Percentiles rank a stretch among this genome's conserved stretches.
phyloP scores from a whole-genome alignment of 2,888 invertebrate species.

The Magallana nippona region DNA sequence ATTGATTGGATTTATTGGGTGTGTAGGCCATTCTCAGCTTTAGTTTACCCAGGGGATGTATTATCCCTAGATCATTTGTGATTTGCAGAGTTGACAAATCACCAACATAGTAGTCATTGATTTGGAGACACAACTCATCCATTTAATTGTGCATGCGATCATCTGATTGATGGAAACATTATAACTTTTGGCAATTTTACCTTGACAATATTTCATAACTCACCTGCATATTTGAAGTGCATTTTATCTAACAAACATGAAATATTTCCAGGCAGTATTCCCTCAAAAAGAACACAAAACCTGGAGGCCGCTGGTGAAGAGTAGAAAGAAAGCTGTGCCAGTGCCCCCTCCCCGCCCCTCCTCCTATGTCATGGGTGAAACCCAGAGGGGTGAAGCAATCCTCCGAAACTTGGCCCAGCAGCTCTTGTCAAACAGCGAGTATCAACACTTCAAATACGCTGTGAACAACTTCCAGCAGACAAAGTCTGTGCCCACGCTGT shows the following conservation, averaged over 20 bases:
- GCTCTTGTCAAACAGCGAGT: slow-evolving; percentile 65
- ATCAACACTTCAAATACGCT: slow-evolving; percentile 64
- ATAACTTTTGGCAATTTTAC: background rate
- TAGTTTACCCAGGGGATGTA: slow-evolving; percentile 5
- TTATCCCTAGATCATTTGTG: background rate
- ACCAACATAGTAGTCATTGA: slow-evolving; percentile 3
- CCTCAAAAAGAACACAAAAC: slow-evolving; percentile 59
- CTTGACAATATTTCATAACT: background rate
- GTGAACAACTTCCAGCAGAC: slow-evolving; percentile 69
- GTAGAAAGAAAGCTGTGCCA: slow-evolving; percentile 34
- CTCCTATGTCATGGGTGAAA: slow-evolving; percentile 52
- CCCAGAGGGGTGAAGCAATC: slow-evolving; percentile 60
- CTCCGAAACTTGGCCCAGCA: slow-evolving; percentile 68
- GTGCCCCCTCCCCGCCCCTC: background rate
- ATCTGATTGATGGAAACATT: background rate
- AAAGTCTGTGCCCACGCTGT: slow-evolving; percentile 66
- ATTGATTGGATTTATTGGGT: background rate
- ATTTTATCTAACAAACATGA: slow-evolving; percentile 38
- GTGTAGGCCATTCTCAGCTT: background rate
- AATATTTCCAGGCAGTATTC: slow-evolving; percentile 61
- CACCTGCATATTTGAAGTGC: background rate
- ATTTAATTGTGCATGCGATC: background rate
- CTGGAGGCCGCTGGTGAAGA: slow-evolving; percentile 63
- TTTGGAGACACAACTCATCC: background rate
- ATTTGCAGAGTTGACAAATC: background rate